phyloP scores from a whole-genome alignment of 1,140 invertebrate genomes.

The Achatina immaculata region DNA sequence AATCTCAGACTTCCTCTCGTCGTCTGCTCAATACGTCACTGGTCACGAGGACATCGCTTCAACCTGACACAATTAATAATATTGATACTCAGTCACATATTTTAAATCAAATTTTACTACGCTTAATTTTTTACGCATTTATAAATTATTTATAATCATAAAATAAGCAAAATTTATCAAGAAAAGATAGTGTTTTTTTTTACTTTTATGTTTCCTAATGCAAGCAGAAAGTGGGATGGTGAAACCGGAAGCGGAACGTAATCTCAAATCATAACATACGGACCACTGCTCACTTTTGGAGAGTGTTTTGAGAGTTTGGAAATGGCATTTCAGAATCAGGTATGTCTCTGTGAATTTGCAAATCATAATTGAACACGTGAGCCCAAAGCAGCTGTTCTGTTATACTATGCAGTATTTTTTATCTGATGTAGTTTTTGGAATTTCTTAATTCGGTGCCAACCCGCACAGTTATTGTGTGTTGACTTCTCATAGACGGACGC shows the following conservation, averaged over 20 bases:
- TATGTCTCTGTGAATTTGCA: no score
- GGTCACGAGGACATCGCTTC: slow-evolving; percentile 36
- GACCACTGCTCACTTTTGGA: neutral
- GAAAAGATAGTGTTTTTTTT: neutral
- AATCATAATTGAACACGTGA: no score
- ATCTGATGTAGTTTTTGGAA: no score
- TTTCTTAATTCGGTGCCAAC: no score
- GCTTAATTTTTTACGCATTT: neutral
- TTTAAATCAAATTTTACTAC: neutral
- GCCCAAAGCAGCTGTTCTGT: no score
- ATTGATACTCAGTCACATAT: neutral
- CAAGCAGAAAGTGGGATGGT: neutral
- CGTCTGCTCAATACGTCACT: slow-evolving; percentile 19
- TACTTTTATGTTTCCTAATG: neutral
- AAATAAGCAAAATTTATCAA: neutral
- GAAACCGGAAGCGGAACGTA: neutral
- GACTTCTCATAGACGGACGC: no score
- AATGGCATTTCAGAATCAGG: slow-evolving; percentile 39
- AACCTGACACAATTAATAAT: neutral
- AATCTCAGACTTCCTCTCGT: slow-evolving; percentile 27
- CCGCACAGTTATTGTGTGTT: no score
- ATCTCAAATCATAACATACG: neutral
- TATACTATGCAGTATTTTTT: no score
- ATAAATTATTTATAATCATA: neutral
- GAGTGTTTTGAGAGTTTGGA: no score